Evolutionary conservation across 2,797 vertebrate species (phyloP).

Genomic region (Argya squamiceps): DNA sequence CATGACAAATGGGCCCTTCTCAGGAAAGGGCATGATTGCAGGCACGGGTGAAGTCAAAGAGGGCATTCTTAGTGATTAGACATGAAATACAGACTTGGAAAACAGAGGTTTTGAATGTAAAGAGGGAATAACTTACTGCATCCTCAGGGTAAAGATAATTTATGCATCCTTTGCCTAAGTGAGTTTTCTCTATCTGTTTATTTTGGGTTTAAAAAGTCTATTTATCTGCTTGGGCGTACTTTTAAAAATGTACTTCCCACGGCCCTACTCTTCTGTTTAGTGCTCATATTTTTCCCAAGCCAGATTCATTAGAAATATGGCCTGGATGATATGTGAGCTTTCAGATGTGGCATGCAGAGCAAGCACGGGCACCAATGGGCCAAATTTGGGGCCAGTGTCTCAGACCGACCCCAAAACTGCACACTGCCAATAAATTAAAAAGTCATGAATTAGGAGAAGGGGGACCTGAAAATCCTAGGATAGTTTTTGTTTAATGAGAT

Average conservation of each 20-base stretch:
- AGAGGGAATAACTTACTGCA: slow-evolving; percentile 54
- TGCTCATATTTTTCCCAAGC: slow-evolving; percentile 14
- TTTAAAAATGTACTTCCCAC: slow-evolving; percentile 32
- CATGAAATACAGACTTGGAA: slow-evolving; percentile 39
- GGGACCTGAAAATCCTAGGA: neutral
- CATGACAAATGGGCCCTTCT: slow-evolving; percentile 74
- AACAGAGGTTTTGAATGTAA: slow-evolving; percentile 38
- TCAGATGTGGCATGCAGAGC: neutral
- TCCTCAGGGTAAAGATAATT: slow-evolving; percentile 60
- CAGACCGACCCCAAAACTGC: neutral
- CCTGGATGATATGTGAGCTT: slow-evolving; percentile 33
- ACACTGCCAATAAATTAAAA: neutral
- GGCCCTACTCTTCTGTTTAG: neutral
- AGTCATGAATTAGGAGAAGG: neutral
- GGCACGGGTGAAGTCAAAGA: slow-evolving; percentile 68
- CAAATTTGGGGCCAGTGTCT: neutral
- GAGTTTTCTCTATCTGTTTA: slow-evolving; percentile 56
- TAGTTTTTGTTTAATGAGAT: neutral
- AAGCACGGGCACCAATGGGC: neutral
- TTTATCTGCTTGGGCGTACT: slow-evolving; percentile 39
- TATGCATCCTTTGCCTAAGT: slow-evolving; percentile 58
- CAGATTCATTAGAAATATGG: slow-evolving; percentile 44
- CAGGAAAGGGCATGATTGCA: slow-evolving; percentile 67
- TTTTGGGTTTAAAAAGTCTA: slow-evolving; percentile 44
- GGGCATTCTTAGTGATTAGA: slow-evolving; percentile 73